Evolutionary conservation across 92 coral and sea anemone genomes (phyloP), one percentile per base, ranked within the genome.

Genomic region (Bergia sp.): DNA sequence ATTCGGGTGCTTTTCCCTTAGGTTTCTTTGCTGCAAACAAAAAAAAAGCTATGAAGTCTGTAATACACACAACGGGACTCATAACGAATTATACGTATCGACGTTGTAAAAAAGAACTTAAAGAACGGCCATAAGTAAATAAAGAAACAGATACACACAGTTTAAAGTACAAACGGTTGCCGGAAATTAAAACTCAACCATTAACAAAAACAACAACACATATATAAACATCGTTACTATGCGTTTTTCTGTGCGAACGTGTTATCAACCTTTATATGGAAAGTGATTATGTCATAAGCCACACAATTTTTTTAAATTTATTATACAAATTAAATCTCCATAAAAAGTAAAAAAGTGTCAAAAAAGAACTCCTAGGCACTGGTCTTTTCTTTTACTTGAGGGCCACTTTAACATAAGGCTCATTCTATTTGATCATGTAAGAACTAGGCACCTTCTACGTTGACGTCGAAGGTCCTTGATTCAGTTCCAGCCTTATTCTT

Each of bases 1-100:
- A 93, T 79, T 87, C 92, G 37, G 99, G 99, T 44, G 96, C 95
- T 47, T 82, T 91, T 29, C 99, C 99, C 58, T 93, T 94, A 41
- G 96, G 95, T 45, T 88, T 96, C 65, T 91, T 76, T 53, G 87
- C 99, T 95, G 86, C 76, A 89, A 20, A 76, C 53, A 77, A 29
- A 61, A 81, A 86, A 58, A 72, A 82, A 61, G 80, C 84, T 61
- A 21, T 45, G 16, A 50, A 1, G 12, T 4, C 57, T 1, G 69
- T 58, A 40, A 9, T n/a, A 83, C 18, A 64, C n/a, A 11, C 23
- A 79, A 47, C n/a, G 9, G 5, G 38, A 1, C 76, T 5, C 74
- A 67, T 6, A 7, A 7, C 2, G 74, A n/a, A 67, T 72, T 39
- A 9, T 11, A 15, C 36, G 40, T 8, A 16, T 72, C 36, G 16